phyloP scores from a whole-genome alignment of 2,888 invertebrate species.

The Drosophila monieri region DNA sequence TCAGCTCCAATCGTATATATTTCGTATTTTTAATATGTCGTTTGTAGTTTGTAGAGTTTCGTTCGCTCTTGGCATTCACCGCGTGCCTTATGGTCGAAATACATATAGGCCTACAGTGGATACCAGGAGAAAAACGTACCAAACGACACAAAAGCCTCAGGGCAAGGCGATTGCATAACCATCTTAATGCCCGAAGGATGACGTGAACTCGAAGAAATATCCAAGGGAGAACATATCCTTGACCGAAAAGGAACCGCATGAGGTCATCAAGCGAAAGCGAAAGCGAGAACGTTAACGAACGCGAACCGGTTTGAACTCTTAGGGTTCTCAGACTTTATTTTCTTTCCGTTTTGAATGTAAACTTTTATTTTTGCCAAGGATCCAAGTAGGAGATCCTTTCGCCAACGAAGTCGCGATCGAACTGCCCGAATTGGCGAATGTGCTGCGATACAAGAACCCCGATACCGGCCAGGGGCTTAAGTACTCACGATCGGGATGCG shows the following conservation, averaged over 20 bases:
- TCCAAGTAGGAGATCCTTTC: slow-evolving; percentile 54
- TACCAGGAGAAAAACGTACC: slow-evolving; percentile 91
- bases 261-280: slow-evolving; percentile 40
- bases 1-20: slow-evolving; percentile 7
- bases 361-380: slow-evolving; percentile 1
- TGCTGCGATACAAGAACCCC: slow-evolving; percentile 67
- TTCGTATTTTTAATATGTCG: neutral
- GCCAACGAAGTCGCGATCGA: slow-evolving; percentile 66
- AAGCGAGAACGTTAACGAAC: slow-evolving; percentile 2
- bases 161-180: slow-evolving; percentile 18
- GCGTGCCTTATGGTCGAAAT: slow-evolving; percentile 98
- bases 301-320: slow-evolving; percentile 55
- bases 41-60: slow-evolving; percentile 81
- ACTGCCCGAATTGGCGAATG: slow-evolving; percentile 68
- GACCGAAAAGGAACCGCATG: slow-evolving; percentile 19
- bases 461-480: slow-evolving; percentile 65
- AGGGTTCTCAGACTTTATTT: neutral
- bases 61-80: slow-evolving; percentile 99
- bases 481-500: slow-evolving; percentile 62
- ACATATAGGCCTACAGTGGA: slow-evolving; percentile 98
- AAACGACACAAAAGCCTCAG: slow-evolving; percentile 23
- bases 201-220: slow-evolving; percentile 12
- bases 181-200: too few relatives aligned
- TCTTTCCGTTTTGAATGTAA: neutral
- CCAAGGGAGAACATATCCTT: slow-evolving; percentile 31